Percentiles rank a stretch among this genome's conserved stretches.
These are phyloP conservation scores for Pararge aegeria DNA, from an alignment of 1,140 invertebrate species.

Conservation along the genomic window DNA sequence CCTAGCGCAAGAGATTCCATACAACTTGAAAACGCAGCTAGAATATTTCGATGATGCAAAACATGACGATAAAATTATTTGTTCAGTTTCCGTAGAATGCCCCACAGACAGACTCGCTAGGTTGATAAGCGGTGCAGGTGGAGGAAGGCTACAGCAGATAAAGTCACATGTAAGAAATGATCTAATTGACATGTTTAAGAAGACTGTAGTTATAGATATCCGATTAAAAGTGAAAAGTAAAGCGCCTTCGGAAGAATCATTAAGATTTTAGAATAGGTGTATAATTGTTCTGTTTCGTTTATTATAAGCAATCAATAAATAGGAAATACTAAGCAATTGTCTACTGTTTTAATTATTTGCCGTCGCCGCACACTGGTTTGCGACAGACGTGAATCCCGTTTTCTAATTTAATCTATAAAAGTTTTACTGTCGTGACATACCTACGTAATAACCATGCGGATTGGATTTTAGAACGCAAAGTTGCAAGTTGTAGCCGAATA, in stretches of 20 bases:
- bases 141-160: slow-evolving; percentile 84
- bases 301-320: too few relatives aligned
- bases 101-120: slow-evolving; percentile 81
- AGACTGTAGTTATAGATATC: slow-evolving; percentile 55
- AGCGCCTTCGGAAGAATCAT: slow-evolving; percentile 20
- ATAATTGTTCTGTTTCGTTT: too few relatives aligned
- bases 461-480: too few relatives aligned
- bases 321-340: too few relatives aligned
- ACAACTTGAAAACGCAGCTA: slow-evolving; percentile 83
- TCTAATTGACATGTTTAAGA: slow-evolving; percentile 61
- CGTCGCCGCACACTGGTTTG: too few relatives aligned
- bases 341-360: too few relatives aligned
- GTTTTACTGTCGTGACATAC: too few relatives aligned
- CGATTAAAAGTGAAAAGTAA: slow-evolving; percentile 50
- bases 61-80: slow-evolving; percentile 81
- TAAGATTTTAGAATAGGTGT: neutral
- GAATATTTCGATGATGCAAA: slow-evolving; percentile 84
- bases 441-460: too few relatives aligned
- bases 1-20: slow-evolving; percentile 91
- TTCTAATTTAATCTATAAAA: too few relatives aligned
- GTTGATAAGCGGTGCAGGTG: slow-evolving; percentile 83
- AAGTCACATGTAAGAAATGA: slow-evolving; percentile 79
- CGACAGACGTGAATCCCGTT: too few relatives aligned
- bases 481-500: too few relatives aligned
- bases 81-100: slow-evolving; percentile 83